Percentiles rank a stretch among this genome's conserved stretches.
phyloP scores from a whole-genome alignment of 30 jellyfish, hydroid and myxozoan genomes.

The Clytia hemisphaerica region DNA sequence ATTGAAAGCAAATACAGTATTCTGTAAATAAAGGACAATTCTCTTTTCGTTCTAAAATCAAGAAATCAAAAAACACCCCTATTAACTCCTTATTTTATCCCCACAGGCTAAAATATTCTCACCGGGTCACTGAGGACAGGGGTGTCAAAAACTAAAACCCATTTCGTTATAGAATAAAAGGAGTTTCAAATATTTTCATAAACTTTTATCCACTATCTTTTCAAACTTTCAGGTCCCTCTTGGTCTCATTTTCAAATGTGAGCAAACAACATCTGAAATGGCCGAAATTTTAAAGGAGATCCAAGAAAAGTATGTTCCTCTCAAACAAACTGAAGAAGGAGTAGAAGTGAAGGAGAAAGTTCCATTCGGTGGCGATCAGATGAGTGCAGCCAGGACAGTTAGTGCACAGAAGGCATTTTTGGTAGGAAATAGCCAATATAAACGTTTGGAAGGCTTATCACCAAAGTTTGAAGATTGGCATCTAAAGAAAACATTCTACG shows the following conservation, averaged over 20 bases:
- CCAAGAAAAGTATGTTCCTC: constrained; percentile 33
- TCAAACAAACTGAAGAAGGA: not conserved
- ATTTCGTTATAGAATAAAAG: too few species aligned
- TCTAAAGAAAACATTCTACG: constrained; percentile 25
- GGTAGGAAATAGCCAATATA: constrained; percentile 12
- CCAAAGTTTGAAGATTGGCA: constrained; percentile 45
- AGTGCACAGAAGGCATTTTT: constrained; percentile 35
- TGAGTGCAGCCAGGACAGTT: constrained; percentile 35
- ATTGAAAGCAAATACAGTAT: too few species aligned
- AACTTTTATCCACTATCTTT: too few species aligned
- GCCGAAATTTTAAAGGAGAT: constrained; percentile 16
- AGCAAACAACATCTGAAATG: constrained; percentile 35
- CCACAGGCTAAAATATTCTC: too few species aligned
- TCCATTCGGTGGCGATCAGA: constrained; percentile 35
- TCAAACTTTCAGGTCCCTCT: constrained; percentile 41
- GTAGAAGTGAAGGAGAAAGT: not conserved
- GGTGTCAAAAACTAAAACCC: too few species aligned
- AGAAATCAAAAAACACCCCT: too few species aligned
- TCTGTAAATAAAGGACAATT: too few species aligned
- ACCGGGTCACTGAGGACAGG: too few species aligned
- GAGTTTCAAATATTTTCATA: too few species aligned
- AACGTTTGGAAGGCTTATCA: constrained; percentile 24
- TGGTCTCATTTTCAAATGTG: constrained; percentile 33
- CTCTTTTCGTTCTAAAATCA: too few species aligned
- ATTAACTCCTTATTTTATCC: too few species aligned